Conservation (phyloP, 2,797 vertebrate species). For the Pempheris klunzingeri region DNA sequence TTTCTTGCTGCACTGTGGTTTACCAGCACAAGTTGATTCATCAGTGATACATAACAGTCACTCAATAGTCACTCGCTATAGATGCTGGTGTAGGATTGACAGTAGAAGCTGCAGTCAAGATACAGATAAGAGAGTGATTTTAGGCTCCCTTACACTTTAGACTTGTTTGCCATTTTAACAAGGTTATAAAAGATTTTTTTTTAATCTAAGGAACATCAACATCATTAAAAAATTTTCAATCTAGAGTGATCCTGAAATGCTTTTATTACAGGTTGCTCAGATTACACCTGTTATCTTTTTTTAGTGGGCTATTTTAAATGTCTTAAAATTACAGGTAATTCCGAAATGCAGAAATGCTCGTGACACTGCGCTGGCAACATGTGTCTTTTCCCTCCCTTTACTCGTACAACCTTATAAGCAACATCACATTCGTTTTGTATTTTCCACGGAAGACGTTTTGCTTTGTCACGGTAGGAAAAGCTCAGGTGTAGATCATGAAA, state of each 20-base stretch:
- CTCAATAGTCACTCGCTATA: background rate
- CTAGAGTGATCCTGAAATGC: background rate
- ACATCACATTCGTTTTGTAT: background rate
- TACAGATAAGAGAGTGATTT: background rate
- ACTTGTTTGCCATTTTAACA: background rate
- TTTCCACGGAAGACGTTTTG: no score
- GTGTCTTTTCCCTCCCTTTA: background rate
- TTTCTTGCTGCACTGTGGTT: conserved; percentile 1
- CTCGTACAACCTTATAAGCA: background rate
- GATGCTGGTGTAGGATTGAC: background rate
- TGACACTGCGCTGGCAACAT: background rate
- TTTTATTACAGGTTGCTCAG: conserved; percentile 22
- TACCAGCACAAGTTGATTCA: background rate
- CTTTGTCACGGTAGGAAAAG: no score
- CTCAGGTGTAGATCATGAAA: no score
- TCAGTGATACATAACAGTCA: background rate
- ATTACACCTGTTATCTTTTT: conserved; percentile 9
- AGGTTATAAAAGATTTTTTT: background rate
- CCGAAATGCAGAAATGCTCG: no score
- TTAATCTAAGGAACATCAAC: conserved; percentile 1
- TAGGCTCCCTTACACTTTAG: background rate
- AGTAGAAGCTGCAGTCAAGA: background rate
- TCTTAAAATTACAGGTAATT: conserved; percentile 28
- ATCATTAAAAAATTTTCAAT: conserved; percentile 1
- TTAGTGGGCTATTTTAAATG: background rate